phyloP scores from a whole-genome alignment of 2,797 vertebrate genomes.

The Alosa sapidissima region DNA sequence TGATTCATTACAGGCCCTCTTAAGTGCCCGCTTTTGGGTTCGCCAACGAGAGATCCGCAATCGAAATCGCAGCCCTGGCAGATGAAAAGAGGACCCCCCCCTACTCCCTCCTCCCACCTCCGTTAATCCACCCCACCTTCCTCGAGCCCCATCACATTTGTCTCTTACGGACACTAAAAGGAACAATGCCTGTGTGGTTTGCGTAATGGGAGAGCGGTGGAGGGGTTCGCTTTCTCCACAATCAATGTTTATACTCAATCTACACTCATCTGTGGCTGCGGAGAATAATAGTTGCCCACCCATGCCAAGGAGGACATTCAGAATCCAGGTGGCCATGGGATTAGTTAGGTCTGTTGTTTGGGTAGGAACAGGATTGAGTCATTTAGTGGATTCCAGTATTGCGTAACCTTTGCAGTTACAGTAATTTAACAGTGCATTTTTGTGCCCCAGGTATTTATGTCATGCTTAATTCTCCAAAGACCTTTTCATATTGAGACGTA shows the following conservation, averaged over 20 bases:
- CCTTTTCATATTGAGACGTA: not conserved
- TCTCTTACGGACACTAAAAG: slow-evolving; percentile 42
- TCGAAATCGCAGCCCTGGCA: slow-evolving; percentile 41
- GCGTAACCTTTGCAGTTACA: not conserved
- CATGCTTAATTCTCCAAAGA: not conserved
- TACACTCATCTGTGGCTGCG: slow-evolving; percentile 26
- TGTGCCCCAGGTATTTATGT: not conserved
- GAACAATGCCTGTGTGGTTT: slow-evolving; percentile 43
- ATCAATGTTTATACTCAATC: slow-evolving; percentile 45
- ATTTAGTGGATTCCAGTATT: not conserved
- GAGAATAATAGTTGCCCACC: slow-evolving; percentile 22
- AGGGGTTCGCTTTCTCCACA: slow-evolving; percentile 21
- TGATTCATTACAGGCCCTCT: slow-evolving; percentile 44
- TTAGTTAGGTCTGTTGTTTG: not conserved
- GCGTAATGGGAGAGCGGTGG: slow-evolving; percentile 32
- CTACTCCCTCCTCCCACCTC: not conserved
- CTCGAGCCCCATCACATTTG: slow-evolving; percentile 35
- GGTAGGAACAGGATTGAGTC: not conserved
- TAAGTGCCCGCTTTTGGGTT: slow-evolving; percentile 37
- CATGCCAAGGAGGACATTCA: not conserved
- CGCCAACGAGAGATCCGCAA: slow-evolving; percentile 23
- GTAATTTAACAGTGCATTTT: not conserved
- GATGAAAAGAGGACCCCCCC: slow-evolving; percentile 27
- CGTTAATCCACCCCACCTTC: not conserved
- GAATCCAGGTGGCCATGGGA: not conserved